phyloP scores from a whole-genome alignment of 2,888 invertebrate species.

The Ornithoptera alexandrae region DNA sequence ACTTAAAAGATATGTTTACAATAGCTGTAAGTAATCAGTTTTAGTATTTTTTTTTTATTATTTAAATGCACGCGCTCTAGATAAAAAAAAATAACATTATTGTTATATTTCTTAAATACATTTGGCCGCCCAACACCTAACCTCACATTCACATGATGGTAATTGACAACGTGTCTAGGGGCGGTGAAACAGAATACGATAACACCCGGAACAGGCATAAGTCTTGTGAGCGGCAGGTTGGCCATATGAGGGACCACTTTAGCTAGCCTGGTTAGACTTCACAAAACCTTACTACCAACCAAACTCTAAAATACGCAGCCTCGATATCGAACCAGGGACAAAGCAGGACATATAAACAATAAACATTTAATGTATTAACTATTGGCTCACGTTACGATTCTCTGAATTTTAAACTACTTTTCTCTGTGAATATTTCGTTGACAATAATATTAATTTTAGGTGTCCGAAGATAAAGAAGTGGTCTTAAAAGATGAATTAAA shows the following conservation, averaged over 20 bases:
- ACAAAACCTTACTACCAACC: too few relatives aligned
- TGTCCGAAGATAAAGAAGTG: constrained; percentile 56
- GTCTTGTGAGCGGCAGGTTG: not conserved
- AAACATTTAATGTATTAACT: too few relatives aligned
- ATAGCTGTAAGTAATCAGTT: constrained; percentile 52
- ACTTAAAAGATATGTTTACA: constrained; percentile 57
- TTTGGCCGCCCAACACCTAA: not conserved
- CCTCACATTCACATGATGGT: not conserved
- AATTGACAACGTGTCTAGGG: not conserved
- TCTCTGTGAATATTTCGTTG: too few relatives aligned
- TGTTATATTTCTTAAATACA: not conserved
- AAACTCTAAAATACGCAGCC: too few relatives aligned
- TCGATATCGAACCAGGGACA: too few relatives aligned
- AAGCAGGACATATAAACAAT: too few relatives aligned
- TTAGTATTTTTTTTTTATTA: not conserved
- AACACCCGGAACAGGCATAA: not conserved
- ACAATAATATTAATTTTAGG: constrained; percentile 48
- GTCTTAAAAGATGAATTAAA: constrained; percentile 79
- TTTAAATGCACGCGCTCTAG: not conserved
- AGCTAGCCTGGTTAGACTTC: too few relatives aligned
- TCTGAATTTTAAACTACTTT: not conserved
- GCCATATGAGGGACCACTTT: not conserved
- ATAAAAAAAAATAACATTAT: not conserved
- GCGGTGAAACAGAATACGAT: not conserved
- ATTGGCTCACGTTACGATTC: too few relatives aligned